Evolutionary conservation across 2,888 invertebrate genomes (phyloP), one percentile per base, ranked within the genome.

Genomic region (Nomada ruficornis): DNA sequence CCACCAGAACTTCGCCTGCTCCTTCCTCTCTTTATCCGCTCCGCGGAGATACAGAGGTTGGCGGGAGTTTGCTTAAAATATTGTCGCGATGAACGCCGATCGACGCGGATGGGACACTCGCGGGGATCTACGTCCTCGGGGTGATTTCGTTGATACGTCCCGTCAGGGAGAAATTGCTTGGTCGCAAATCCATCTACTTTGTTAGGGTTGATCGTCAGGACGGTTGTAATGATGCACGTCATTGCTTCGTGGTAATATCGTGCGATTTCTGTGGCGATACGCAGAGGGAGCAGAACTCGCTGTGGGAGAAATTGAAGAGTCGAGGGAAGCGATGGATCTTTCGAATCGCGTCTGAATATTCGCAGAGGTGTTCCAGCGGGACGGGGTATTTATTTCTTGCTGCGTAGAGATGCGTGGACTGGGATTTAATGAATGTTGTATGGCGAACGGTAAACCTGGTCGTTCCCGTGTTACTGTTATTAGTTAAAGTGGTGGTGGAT

Each of bases 1-100:
- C 89, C 80, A 86, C 88, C 80, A 86, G 86, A 89, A 88, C 86
- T 87, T 85, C 86, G 73, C 52, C 64, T 68, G 26, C 73, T 62
- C 29, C 69, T 62, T 85, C 62, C 50, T 71, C 50, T 67, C 73
- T 77, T 86, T 86, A 87, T 86, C 47, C 59, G 20, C 71, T 29
- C 18, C 2, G 15, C 23, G 15, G 5, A 5, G 11, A 2, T 13
- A 26, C 44, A 65, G 60, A 44, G 65, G 29, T 26, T 23, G 36
- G 74, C 76, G 57, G 50, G 52, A 83, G 36, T 74, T 87, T 84
- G 77, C 82, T 87, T 67, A 80, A 86, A 86, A 82, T 74, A 82
- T 76, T 74, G 70, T 72, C 65, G 82, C 47, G 76, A 77, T 68
- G 78, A 77, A 84, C 84, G 82, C 60, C 26, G 71, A 76, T 20